These are phyloP conservation scores for Melikaiella ostensackeni DNA, from an alignment of 2,888 invertebrate species.

Conservation along the genomic window DNA sequence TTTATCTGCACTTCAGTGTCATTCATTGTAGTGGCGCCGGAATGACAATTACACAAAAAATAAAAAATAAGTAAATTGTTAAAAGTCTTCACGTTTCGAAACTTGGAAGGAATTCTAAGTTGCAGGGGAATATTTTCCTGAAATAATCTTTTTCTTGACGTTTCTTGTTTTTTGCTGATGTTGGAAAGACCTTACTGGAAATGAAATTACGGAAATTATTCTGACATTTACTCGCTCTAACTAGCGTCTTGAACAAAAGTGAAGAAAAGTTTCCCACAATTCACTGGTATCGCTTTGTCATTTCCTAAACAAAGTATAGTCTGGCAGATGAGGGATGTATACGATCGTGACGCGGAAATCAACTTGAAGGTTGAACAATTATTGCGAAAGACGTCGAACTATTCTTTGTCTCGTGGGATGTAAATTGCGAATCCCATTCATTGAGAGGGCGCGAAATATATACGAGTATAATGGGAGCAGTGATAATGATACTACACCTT, in stretches of 20 bases:
- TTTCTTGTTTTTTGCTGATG: not conserved
- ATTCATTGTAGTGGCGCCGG: not conserved
- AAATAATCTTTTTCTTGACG: too few species aligned
- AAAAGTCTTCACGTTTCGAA: not conserved
- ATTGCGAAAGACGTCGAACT: constrained; percentile 1
- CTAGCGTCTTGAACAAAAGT: not conserved
- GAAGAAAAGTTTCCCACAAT: not conserved
- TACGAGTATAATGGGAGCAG: not conserved
- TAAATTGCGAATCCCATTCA: not conserved
- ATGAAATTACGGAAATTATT: not conserved
- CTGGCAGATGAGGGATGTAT: not conserved
- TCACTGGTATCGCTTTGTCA: not conserved
- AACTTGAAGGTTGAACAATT: not conserved
- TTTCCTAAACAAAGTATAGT: not conserved
- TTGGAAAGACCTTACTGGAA: not conserved
- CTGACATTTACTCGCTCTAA: not conserved
- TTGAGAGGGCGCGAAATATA: not conserved
- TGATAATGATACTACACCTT: not conserved
- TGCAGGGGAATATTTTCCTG: too few species aligned
- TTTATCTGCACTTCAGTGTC: not conserved
- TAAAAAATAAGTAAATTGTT: not conserved
- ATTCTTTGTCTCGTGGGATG: not conserved
- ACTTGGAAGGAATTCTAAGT: not conserved
- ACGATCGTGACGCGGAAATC: not conserved
- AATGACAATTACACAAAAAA: not conserved